Conservation (phyloP, 2,797 vertebrate species). For the Champsocephalus gunnari region DNA sequence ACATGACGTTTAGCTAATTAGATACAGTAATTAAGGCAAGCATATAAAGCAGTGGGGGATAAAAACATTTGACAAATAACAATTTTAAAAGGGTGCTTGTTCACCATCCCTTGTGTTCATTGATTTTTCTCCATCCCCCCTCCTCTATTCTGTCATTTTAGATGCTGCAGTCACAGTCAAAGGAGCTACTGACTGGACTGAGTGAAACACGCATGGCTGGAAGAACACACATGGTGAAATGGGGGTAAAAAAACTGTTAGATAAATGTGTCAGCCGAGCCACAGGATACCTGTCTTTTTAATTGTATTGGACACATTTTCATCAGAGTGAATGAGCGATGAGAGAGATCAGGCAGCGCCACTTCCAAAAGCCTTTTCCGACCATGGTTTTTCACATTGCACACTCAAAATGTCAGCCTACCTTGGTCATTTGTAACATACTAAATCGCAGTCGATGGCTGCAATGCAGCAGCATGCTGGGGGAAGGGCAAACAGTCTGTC, state of each 20-base stretch:
- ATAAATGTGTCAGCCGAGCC: constrained; percentile 87
- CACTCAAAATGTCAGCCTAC: constrained; percentile 93
- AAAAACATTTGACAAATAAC: constrained; percentile 46
- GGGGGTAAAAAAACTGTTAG: constrained; percentile 57
- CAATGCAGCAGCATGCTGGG: constrained; percentile 88
- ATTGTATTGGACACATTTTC: constrained; percentile 92
- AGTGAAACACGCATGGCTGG: constrained; percentile 41
- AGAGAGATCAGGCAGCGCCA: constrained; percentile 90
- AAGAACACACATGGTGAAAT: constrained; percentile 56
- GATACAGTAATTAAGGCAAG: constrained; percentile 72
- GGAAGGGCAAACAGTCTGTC: constrained; percentile 91
- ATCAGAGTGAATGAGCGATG: constrained; percentile 85
- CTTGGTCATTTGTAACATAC: constrained; percentile 98
- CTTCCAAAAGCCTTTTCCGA: constrained; percentile 85
- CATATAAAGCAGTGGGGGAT: constrained; percentile 55
- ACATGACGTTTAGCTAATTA: constrained; percentile 57
- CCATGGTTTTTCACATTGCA: constrained; percentile 84
- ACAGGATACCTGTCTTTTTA: constrained; percentile 89
- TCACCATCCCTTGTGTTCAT: constrained; percentile 64
- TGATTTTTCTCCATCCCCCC: constrained; percentile 66
- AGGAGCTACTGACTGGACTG: constrained; percentile 45
- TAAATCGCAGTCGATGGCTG: constrained; percentile 94
- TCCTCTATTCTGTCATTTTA: constrained; percentile 63
- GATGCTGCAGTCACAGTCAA: constrained; percentile 69
- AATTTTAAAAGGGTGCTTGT: constrained; percentile 67